phyloP scores from a whole-genome alignment of 2,888 invertebrate species.

The Andrena haemorrhoa region DNA sequence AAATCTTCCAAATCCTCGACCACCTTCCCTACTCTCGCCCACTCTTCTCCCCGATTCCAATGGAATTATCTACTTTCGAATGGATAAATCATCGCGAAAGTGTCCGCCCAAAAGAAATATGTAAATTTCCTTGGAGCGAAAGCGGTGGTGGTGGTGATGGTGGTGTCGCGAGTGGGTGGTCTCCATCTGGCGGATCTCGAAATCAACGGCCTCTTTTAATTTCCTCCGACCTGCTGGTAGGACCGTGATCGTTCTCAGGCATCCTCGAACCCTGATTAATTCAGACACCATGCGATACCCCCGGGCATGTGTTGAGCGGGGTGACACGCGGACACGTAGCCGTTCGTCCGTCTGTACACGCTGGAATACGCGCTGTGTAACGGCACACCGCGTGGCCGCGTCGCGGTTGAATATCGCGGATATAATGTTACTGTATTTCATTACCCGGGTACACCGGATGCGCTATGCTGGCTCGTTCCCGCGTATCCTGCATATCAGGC shows the following conservation, averaged over 20 bases:
- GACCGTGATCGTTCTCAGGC: slow-evolving; percentile 32
- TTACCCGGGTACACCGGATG: slow-evolving; percentile 79
- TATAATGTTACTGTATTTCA: slow-evolving; percentile 84
- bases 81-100: not conserved
- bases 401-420: slow-evolving; percentile 78
- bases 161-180: slow-evolving; percentile 13
- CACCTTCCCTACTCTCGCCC: too few species aligned
- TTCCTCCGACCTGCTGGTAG: slow-evolving; percentile 10
- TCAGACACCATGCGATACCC: slow-evolving; percentile 71
- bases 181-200: not conserved
- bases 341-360: not conserved
- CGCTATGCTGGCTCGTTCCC: slow-evolving; percentile 71
- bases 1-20: too few species aligned
- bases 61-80: not conserved
- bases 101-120: not conserved
- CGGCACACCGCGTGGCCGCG: slow-evolving; percentile 77
- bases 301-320: slow-evolving; percentile 56
- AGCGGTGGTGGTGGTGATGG: not conserved
- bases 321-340: slow-evolving; percentile 20
- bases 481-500: slow-evolving; percentile 66
- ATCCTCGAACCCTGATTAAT: slow-evolving; percentile 67
- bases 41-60: not conserved
- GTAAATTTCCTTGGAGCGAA: too few species aligned
- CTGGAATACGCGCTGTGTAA: slow-evolving; percentile 69
- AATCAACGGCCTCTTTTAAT: slow-evolving; percentile 19